phyloP scores from a whole-genome alignment of 2,888 invertebrate species.

The Panopea generosa region DNA sequence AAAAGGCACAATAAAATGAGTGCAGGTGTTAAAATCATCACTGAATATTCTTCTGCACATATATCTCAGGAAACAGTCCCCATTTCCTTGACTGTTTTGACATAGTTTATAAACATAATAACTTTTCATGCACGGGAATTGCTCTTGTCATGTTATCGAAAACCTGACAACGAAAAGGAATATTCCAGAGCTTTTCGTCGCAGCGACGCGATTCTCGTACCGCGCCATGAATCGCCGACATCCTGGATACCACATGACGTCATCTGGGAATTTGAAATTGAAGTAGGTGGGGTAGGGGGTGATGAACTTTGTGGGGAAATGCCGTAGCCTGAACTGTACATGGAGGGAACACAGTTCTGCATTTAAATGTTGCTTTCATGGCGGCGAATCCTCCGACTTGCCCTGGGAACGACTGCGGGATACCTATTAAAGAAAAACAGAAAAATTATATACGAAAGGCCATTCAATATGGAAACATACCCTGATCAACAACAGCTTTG shows the following conservation, averaged over 20 bases:
- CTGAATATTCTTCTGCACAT: no score
- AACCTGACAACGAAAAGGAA: constrained; percentile 82
- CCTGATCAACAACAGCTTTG: no score
- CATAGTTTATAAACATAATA: no score
- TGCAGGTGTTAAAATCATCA: no score
- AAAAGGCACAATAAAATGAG: no score
- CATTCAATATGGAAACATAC: no score
- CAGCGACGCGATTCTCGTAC: constrained; percentile 85
- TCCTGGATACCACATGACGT: constrained; percentile 81
- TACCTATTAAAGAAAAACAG: constrained; percentile 50
- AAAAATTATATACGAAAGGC: no score
- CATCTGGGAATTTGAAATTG: constrained; percentile 72
- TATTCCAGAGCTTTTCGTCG: constrained; percentile 86
- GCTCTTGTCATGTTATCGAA: constrained; percentile 72
- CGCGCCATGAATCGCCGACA: constrained; percentile 85
- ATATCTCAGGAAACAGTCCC: no score
- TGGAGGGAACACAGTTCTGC: constrained; percentile 70
- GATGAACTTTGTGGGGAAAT: constrained; percentile 74
- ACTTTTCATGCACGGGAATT: no score
- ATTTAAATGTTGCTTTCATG: constrained; percentile 73
- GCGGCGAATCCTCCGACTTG: constrained; percentile 69
- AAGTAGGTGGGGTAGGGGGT: constrained; percentile 77
- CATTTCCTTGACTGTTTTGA: no score
- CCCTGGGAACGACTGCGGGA: constrained; percentile 64
- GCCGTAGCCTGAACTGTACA: constrained; percentile 78